Evolutionary conservation across 2,113 vertebrate genomes (phyloP).

Genomic region (Todiramphus saurophagus): DNA sequence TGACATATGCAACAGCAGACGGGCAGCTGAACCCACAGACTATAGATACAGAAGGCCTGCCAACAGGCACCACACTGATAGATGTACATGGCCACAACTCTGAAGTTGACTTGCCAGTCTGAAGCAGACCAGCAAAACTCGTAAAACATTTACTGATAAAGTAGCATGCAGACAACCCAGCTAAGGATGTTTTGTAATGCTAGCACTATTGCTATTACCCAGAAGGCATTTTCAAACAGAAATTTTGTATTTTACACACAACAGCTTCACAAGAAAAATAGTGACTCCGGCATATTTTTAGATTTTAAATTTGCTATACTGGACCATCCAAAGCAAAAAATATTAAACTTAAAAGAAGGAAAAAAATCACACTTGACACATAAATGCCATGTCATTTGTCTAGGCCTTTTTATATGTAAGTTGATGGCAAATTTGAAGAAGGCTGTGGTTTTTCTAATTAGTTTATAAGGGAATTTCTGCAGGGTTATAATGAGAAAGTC

Average conservation of each 20-base stretch:
- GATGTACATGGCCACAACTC: not conserved
- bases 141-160: not conserved
- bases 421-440: not conserved
- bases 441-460: not conserved
- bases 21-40: not conserved
- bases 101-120: not conserved
- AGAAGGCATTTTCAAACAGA: not conserved
- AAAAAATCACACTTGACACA: not conserved
- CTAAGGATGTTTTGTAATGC: not conserved
- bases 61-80: not conserved
- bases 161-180: not conserved
- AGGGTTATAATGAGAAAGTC: not conserved
- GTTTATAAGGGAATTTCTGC: not conserved
- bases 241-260: not conserved
- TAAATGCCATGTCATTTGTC: not conserved
- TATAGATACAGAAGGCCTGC: not conserved
- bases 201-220: not conserved
- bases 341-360: not conserved
- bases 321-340: not conserved
- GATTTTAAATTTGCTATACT: not conserved
- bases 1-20: not conserved
- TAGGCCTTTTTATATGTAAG: not conserved
- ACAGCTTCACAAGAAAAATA: not conserved
- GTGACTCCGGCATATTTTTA: not conserved
- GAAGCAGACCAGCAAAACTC: not conserved